Conservation (phyloP, 2,797 vertebrate species). For the Platalea minor region DNA sequence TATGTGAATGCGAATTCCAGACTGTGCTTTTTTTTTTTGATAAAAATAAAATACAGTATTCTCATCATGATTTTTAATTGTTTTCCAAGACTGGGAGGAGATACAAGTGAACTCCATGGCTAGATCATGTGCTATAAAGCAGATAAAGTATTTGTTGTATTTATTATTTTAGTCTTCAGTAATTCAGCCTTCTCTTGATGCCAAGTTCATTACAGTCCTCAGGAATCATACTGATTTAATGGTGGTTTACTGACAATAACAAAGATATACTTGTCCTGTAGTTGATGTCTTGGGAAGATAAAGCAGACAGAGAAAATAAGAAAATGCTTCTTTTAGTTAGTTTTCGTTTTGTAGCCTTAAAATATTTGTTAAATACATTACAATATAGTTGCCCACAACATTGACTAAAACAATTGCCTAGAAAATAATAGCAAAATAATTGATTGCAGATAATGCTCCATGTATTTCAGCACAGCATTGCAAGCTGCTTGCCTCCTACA, state of each 20-base stretch:
- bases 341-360: neutral
- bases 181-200: neutral
- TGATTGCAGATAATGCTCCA: neutral
- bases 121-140: neutral
- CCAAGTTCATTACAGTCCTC: neutral
- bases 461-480: neutral
- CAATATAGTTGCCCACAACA: neutral
- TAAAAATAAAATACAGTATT: neutral
- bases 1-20: neutral
- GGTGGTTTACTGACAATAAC: neutral
- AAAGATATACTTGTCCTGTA: neutral
- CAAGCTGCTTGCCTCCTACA: neutral
- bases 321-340: neutral
- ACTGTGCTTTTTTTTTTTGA: neutral
- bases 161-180: neutral
- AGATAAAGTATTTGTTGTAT: neutral
- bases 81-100: neutral
- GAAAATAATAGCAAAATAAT: neutral
- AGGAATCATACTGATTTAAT: neutral
- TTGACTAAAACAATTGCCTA: neutral
- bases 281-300: neutral
- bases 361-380: neutral
- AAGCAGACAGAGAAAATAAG: neutral
- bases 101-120: neutral
- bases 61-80: neutral